Percentiles rank a stretch among this genome's conserved stretches.
phyloP scores from a whole-genome alignment of 2,113 vertebrate genomes.

The Oenanthe oenanthe region DNA sequence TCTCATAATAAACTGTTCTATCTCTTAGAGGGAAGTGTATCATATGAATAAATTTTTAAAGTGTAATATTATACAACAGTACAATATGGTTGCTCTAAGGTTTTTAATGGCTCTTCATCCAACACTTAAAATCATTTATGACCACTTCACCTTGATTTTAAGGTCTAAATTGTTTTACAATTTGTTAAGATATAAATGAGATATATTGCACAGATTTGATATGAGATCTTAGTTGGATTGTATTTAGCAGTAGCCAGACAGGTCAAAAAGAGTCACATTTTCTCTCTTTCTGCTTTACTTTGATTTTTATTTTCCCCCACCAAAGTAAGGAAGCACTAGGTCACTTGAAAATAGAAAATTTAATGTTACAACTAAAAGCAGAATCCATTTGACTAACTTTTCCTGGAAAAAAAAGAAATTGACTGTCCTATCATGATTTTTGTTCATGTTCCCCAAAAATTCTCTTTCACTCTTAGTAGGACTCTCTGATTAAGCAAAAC shows the following conservation, averaged over 20 bases:
- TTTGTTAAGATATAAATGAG: fast-evolving
- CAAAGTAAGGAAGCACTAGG: too few species aligned
- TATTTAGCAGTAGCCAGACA: background rate
- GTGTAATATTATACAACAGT: background rate
- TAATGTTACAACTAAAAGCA: background rate
- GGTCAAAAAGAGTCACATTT: background rate
- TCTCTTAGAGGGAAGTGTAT: background rate
- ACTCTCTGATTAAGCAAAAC: background rate
- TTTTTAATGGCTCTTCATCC: background rate
- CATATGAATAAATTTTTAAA: background rate
- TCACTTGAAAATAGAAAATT: background rate
- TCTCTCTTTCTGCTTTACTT: background rate
- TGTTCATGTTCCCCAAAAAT: background rate
- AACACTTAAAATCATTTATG: background rate
- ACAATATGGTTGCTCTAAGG: background rate
- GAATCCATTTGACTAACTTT: background rate
- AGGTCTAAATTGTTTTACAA: background rate
- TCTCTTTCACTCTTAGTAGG: background rate
- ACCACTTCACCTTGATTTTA: background rate
- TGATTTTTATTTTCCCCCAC: fast-evolving
- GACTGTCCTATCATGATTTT: background rate
- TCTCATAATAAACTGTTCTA: background rate
- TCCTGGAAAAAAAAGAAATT: background rate
- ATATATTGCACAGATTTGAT: background rate
- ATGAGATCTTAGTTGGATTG: background rate